Conservation (phyloP, 2,113 vertebrate species). For the Labeo rohita region DNA sequence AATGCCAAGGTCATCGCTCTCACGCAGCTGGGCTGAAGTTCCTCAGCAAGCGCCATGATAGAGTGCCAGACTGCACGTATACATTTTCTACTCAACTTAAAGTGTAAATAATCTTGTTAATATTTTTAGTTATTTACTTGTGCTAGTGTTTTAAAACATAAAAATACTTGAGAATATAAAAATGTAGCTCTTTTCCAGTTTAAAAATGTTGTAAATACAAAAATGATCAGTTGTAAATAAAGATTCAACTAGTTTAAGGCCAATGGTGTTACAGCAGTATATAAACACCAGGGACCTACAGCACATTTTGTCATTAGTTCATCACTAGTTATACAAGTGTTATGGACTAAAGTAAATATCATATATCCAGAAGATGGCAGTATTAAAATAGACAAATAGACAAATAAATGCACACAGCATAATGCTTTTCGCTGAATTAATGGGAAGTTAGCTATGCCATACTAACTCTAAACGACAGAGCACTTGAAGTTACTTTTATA, state of each 20-base stretch:
- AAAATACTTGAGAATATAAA: not conserved
- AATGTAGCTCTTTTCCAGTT: not conserved
- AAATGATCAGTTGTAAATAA: not conserved
- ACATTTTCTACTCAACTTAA: not conserved
- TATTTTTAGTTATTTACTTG: not conserved
- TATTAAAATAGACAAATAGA: not conserved
- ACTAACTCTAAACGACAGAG: not conserved
- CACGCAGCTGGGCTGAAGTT: constrained; percentile 67
- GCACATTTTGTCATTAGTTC: not conserved
- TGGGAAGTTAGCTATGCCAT: not conserved
- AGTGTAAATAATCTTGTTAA: not conserved
- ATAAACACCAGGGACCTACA: not conserved
- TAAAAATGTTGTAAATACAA: not conserved
- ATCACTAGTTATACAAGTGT: not conserved
- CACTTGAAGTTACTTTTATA: not conserved
- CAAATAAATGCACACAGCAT: not conserved
- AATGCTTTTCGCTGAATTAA: not conserved
- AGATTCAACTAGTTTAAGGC: not conserved
- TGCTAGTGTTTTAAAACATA: not conserved
- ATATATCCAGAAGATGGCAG: not conserved
- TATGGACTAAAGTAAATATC: not conserved
- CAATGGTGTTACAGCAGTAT: not conserved
- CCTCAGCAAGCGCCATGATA: constrained; percentile 32
- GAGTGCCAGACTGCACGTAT: constrained; percentile 51
- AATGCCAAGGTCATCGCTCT: constrained; percentile 73